These are phyloP conservation scores for Microchrysa polita DNA, from an alignment of 2,888 invertebrate species.

Conservation along the genomic window DNA sequence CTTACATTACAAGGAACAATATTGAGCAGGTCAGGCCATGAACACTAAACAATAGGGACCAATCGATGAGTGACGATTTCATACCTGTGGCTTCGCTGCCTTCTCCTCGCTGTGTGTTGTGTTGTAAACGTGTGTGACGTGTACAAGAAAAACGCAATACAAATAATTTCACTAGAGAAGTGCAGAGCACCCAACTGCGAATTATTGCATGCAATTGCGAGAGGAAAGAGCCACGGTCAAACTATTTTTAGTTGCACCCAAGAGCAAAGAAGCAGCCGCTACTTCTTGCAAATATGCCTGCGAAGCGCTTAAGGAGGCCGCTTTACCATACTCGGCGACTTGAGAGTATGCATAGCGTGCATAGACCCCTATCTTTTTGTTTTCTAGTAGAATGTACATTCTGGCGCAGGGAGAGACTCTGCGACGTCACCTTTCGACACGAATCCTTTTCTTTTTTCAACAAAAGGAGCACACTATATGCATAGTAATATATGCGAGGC, in stretches of 20 bases:
- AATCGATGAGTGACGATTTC: too few relatives aligned
- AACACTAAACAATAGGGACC: not conserved
- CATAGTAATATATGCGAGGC: too few relatives aligned
- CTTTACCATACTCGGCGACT: too few relatives aligned
- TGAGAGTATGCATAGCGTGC: not conserved
- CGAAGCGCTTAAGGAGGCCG: not conserved
- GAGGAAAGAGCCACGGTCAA: not conserved
- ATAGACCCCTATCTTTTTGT: too few relatives aligned
- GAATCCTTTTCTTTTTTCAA: not conserved
- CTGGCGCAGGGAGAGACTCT: not conserved
- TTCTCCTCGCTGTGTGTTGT: too few relatives aligned
- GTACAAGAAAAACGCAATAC: not conserved
- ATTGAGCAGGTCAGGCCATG: constrained; percentile 1
- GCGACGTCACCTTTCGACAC: constrained; percentile 1
- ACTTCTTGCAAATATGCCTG: too few relatives aligned
- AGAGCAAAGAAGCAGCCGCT: not conserved
- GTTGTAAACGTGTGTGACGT: too few relatives aligned
- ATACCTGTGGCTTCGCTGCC: too few relatives aligned
- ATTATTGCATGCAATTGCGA: constrained; percentile 16
- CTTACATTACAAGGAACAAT: too few relatives aligned
- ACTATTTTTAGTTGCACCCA: constrained; percentile 11
- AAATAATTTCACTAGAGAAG: not conserved
- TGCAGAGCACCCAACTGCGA: constrained; percentile 14
- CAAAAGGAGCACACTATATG: too few relatives aligned
- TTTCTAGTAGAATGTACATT: too few relatives aligned